A percentile compares a stretch with the other conserved stretches of the same genome.
Evolutionary conservation across 2,888 invertebrate species (phyloP).

Genomic region (Syrphus vitripennis): DNA sequence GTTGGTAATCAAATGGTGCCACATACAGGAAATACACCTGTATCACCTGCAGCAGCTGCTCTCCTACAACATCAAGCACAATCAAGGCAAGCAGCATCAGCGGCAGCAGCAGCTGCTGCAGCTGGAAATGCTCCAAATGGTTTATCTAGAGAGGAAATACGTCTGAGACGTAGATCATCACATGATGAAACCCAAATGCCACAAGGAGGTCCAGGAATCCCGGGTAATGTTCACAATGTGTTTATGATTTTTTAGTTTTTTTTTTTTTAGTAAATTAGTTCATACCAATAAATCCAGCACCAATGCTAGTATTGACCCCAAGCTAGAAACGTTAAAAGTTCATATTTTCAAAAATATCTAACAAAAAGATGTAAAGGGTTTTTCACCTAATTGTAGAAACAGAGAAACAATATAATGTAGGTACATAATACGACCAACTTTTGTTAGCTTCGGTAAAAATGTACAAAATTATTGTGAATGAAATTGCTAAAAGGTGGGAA

Average conservation of each 20-base stretch:
- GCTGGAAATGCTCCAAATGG: constrained; percentile 72
- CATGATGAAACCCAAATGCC: constrained; percentile 81
- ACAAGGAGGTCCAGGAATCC: constrained; percentile 76
- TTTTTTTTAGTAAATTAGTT: no score
- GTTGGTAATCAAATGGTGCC: constrained; percentile 76
- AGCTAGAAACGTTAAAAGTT: no score
- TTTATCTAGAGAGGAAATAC: constrained; percentile 80
- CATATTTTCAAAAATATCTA: no score
- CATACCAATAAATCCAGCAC: no score
- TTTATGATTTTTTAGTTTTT: neutral
- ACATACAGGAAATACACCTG: constrained; percentile 78
- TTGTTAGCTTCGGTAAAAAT: no score
- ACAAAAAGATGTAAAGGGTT: no score
- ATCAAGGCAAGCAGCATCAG: constrained; percentile 78
- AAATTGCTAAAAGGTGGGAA: no score
- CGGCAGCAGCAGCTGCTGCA: constrained; percentile 75
- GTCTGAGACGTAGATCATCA: constrained; percentile 81
- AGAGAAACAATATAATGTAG: no score
- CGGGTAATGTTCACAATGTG: constrained; percentile 75
- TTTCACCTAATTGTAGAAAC: no score
- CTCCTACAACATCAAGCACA: constrained; percentile 79
- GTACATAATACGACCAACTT: no score
- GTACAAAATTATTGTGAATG: no score
- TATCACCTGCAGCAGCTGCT: constrained; percentile 79
- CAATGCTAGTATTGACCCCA: no score